These are phyloP conservation scores for Pelmatolapia mariae DNA, from an alignment of 2,113 vertebrate genomes.

Conservation along the genomic window DNA sequence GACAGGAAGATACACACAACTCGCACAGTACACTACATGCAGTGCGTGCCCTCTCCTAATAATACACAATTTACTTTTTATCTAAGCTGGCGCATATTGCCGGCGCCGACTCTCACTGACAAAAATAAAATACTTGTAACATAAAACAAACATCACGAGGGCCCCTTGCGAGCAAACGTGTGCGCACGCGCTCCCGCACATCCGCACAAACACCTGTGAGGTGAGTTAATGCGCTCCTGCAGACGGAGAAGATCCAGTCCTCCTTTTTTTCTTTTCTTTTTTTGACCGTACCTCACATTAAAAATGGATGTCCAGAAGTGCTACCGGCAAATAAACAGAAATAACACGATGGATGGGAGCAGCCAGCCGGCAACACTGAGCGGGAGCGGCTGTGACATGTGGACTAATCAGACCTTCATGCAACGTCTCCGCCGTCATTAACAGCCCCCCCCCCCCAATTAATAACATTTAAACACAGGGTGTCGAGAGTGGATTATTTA, in stretches of 20 bases:
- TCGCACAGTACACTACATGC: neutral
- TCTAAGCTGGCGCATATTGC: neutral
- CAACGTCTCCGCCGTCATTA: neutral
- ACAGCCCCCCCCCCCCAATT: neutral
- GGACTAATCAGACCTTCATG: slow-evolving; percentile 16
- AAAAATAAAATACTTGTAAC: slow-evolving; percentile 12
- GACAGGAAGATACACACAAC: slow-evolving; percentile 46
- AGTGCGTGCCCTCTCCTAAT: slow-evolving; percentile 3
- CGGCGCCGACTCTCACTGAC: neutral
- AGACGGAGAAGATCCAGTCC: slow-evolving; percentile 6
- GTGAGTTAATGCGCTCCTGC: slow-evolving; percentile 20
- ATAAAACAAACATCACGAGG: slow-evolving; percentile 8
- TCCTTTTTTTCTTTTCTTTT: neutral
- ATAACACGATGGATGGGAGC: neutral
- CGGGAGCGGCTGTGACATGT: neutral
- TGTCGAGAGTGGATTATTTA: slow-evolving; percentile 35
- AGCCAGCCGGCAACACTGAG: neutral
- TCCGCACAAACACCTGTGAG: neutral
- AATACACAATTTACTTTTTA: slow-evolving; percentile 35
- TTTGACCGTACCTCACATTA: slow-evolving; percentile 26
- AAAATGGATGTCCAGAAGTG: slow-evolving; percentile 25
- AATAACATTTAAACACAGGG: slow-evolving; percentile 24
- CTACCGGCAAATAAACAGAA: slow-evolving; percentile 31
- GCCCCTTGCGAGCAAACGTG: neutral
- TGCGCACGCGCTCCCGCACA: neutral